Evolutionary conservation across 2,113 vertebrate genomes (phyloP).

Genomic region (Clarias magur): DNA sequence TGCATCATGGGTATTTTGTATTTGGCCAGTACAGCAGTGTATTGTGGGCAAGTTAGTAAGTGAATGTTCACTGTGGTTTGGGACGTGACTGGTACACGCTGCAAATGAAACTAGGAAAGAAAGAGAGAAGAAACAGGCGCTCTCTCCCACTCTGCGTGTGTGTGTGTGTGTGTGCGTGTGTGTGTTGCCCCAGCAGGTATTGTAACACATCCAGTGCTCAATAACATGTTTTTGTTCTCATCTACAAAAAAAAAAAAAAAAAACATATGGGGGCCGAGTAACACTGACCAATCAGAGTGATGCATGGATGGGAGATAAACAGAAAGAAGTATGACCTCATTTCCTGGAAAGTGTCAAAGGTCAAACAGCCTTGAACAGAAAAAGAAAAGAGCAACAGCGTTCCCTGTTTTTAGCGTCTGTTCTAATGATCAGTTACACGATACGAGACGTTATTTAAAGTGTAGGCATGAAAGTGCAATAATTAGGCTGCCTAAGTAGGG

Average conservation of each 20-base stretch:
- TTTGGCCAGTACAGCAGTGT: not conserved
- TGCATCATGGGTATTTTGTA: not conserved
- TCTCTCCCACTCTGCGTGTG: not conserved
- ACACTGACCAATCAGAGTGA: constrained; percentile 27
- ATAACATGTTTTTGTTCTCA: constrained; percentile 54
- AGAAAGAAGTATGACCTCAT: not conserved
- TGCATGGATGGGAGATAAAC: not conserved
- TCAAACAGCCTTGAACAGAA: not conserved
- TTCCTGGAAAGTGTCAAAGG: constrained; percentile 7
- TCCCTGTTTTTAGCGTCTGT: not conserved
- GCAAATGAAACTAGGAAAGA: not conserved
- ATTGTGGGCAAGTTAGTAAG: not conserved
- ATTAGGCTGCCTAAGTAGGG: not conserved
- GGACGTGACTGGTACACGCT: not conserved
- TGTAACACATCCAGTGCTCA: constrained; percentile 36
- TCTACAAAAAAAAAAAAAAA: constrained; percentile 13
- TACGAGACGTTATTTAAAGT: not conserved
- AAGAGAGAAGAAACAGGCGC: not conserved
- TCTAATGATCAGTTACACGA: not conserved
- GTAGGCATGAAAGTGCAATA: not conserved
- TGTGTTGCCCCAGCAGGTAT: not conserved
- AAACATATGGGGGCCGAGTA: constrained; percentile 21
- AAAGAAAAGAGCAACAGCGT: not conserved
- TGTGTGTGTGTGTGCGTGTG: not conserved
- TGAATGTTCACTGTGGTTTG: not conserved